A percentile compares a stretch with the other conserved stretches of the same genome.
These are phyloP conservation scores for Cyanoramphus novaezelandiae DNA, from an alignment of 2,113 vertebrate genomes.

Conservation along the genomic window DNA sequence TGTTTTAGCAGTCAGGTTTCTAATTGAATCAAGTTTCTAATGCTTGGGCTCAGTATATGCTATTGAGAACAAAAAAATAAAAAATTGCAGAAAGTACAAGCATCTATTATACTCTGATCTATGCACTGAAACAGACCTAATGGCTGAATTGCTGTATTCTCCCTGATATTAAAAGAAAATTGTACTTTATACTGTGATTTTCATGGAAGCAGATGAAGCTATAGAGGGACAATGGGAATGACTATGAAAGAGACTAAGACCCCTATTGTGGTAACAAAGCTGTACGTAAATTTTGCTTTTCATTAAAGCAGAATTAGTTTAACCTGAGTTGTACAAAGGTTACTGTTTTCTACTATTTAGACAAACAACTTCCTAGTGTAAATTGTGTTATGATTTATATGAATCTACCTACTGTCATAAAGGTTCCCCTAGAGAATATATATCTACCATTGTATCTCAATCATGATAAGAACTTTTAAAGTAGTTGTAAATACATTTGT, in stretches of 20 bases:
- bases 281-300: slow-evolving; percentile 37
- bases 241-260: neutral
- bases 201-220: slow-evolving; percentile 6
- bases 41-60: neutral
- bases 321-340: slow-evolving; percentile 31
- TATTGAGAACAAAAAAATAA: neutral
- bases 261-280: neutral
- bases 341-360: slow-evolving; percentile 54
- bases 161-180: slow-evolving; percentile 3
- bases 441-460: slow-evolving; percentile 46
- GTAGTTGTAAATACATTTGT: slow-evolving; percentile 25
- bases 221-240: neutral
- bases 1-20: neutral
- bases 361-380: slow-evolving; percentile 61
- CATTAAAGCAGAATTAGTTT: slow-evolving; percentile 48
- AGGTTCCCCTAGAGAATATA: slow-evolving; percentile 4
- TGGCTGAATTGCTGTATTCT: neutral
- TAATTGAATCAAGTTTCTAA: neutral
- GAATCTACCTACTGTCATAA: slow-evolving; percentile 43
- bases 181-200: neutral
- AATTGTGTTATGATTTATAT: slow-evolving; percentile 67
- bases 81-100: neutral
- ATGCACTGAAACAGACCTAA: neutral
- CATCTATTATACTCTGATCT: neutral
- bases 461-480: slow-evolving; percentile 46